A percentile compares a stretch with the other conserved stretches of the same genome.
phyloP scores from a whole-genome alignment of 2,113 vertebrate species.

The Myodes glareolus region DNA sequence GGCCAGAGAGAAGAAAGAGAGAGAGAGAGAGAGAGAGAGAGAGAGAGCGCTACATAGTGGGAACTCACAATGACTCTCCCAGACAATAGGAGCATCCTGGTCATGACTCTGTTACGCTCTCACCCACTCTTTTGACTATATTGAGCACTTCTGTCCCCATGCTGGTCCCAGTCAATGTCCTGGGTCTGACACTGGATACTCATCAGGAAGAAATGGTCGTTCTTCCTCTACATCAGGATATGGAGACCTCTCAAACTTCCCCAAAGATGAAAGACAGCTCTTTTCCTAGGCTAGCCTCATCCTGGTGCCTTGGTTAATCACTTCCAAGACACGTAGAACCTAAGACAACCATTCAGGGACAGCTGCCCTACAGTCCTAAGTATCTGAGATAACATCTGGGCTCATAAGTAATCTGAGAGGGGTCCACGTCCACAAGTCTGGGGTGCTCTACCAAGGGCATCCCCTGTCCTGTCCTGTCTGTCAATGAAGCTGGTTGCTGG shows the following conservation, averaged over 20 bases:
- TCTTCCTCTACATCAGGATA: not conserved
- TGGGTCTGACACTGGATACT: not conserved
- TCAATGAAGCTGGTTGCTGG: not conserved
- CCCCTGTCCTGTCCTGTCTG: not conserved
- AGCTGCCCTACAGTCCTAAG: not conserved
- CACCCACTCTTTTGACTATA: not conserved
- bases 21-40: not conserved
- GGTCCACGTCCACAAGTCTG: not conserved
- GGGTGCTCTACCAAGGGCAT: not conserved
- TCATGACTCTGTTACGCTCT: not conserved
- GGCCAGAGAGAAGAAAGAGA: not conserved
- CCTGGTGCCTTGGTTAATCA: not conserved
- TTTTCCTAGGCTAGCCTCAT: not conserved
- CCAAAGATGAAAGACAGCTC: conserved; percentile 5
- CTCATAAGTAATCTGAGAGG: not conserved
- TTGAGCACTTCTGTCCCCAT: not conserved
- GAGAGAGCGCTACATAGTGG: not conserved
- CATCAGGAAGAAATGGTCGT: not conserved
- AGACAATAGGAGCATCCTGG: not conserved
- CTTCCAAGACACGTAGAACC: not conserved
- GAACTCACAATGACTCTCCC: not conserved
- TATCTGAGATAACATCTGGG: not conserved
- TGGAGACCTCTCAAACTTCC: not conserved
- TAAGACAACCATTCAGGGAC: not conserved
- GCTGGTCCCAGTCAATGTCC: not conserved